phyloP scores from a whole-genome alignment of 23 tunicate species.

The Halocynthia aurantium region DNA sequence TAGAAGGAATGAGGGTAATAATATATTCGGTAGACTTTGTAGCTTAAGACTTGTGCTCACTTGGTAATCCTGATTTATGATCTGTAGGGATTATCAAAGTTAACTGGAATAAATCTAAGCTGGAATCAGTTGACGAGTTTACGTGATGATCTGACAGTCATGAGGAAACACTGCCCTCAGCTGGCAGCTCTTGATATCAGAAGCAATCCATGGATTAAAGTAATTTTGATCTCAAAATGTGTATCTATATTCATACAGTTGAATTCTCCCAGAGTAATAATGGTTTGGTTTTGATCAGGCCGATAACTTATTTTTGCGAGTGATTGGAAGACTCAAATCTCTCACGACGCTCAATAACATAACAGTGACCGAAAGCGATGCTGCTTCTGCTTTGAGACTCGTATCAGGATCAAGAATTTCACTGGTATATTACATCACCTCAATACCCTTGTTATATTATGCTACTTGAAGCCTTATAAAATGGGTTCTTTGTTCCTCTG shows the following conservation, averaged over 20 bases:
- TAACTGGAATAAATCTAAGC: conserved; percentile 54
- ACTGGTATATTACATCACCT: conserved; percentile 16
- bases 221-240: not conserved
- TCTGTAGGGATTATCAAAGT: conserved; percentile 67
- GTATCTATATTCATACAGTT: not conserved
- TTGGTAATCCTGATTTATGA: not conserved
- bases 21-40: not conserved
- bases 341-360: conserved; percentile 48
- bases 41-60: not conserved
- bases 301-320: conserved; percentile 73
- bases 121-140: conserved; percentile 95
- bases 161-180: conserved; percentile 69
- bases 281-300: conserved; percentile 25
- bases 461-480: too few relatives aligned
- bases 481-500: too few relatives aligned
- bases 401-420: conserved; percentile 80
- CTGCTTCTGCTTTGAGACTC: conserved; percentile 82
- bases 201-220: conserved; percentile 94
- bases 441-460: too few relatives aligned
- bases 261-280: not conserved
- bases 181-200: conserved; percentile 56
- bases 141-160: conserved; percentile 76
- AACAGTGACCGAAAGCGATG: conserved; percentile 66
- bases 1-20: conserved; percentile 93
- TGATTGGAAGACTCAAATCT: conserved; percentile 80